Conservation (phyloP, 2,113 vertebrate species). For the Pipa parva region DNA sequence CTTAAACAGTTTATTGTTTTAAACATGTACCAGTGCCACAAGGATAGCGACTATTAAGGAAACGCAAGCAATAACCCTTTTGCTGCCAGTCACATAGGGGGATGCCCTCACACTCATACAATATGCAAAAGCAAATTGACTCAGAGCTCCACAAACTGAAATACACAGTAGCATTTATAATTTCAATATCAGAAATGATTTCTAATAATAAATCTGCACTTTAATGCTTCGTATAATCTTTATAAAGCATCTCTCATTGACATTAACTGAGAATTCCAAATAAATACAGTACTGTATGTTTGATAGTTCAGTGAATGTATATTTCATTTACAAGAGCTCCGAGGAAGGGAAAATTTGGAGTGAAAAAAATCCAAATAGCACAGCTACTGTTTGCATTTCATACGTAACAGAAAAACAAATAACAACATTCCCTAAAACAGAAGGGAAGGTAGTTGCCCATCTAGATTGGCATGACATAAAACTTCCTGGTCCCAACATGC, state of each 20-base stretch:
- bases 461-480: background rate
- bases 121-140: constrained; percentile 50
- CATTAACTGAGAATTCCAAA: too few species aligned
- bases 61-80: constrained; percentile 58
- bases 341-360: background rate
- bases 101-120: constrained; percentile 33
- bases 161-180: background rate
- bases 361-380: background rate
- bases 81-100: constrained; percentile 55
- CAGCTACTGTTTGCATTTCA: constrained; percentile 25
- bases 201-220: too few species aligned
- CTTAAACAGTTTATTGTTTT: constrained; percentile 16
- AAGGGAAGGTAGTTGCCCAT: constrained; percentile 16
- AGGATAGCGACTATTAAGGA: constrained; percentile 55
- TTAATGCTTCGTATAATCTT: too few species aligned
- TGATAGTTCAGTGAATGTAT: background rate
- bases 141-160: constrained; percentile 55
- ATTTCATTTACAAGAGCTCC: constrained; percentile 23
- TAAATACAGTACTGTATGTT: too few species aligned
- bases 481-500: background rate
- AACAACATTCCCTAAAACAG: constrained; percentile 46
- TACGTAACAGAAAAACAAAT: constrained; percentile 36
- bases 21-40: constrained; percentile 62
- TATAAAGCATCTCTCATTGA: too few species aligned
- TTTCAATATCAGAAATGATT: background rate